A percentile compares a stretch with the other conserved stretches of the same genome.
Conservation (phyloP, 2,113 vertebrate genomes). For the Sylvietta virens region DNA sequence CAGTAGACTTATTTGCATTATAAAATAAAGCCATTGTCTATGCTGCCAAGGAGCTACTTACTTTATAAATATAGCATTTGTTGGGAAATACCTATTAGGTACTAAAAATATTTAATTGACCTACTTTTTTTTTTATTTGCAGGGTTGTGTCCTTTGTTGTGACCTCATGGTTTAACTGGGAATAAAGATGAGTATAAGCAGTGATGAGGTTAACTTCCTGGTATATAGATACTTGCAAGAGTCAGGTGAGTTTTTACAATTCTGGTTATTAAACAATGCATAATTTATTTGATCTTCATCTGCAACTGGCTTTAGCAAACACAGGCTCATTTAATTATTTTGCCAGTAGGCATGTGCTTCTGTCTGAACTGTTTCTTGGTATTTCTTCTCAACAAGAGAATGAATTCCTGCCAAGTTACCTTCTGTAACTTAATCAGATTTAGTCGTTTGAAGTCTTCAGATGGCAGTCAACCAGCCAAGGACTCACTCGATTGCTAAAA, state of each 20-base stretch:
- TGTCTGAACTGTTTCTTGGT: constrained; percentile 20
- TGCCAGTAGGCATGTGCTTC: constrained; percentile 21
- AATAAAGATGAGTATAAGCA: constrained; percentile 99
- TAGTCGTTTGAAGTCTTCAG: constrained; percentile 23
- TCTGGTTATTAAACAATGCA: constrained; percentile 50
- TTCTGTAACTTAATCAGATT: constrained; percentile 41
- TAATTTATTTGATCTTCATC: constrained; percentile 35
- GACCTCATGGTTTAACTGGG: constrained; percentile 99
- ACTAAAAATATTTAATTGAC: background rate
- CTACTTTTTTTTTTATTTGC: constrained; percentile 66
- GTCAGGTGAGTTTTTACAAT: constrained; percentile 86
- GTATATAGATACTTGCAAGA: constrained; percentile 99
- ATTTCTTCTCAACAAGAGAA: constrained; percentile 22
- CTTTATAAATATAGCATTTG: background rate
- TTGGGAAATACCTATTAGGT: background rate
- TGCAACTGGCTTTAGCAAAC: constrained; percentile 53
- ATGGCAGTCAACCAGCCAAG: constrained; percentile 14
- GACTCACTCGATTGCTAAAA: background rate
- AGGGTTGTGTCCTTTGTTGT: constrained; percentile 92
- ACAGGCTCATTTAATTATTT: constrained; percentile 53
- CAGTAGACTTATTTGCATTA: background rate
- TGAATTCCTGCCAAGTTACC: constrained; percentile 44
- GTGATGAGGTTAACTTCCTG: constrained; percentile 99
- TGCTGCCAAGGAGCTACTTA: background rate
- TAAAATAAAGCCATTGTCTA: background rate